A percentile compares a stretch with the other conserved stretches of the same genome.
These are phyloP conservation scores for Caretta caretta DNA, from an alignment of 2,113 vertebrate species.

Conservation along the genomic window DNA sequence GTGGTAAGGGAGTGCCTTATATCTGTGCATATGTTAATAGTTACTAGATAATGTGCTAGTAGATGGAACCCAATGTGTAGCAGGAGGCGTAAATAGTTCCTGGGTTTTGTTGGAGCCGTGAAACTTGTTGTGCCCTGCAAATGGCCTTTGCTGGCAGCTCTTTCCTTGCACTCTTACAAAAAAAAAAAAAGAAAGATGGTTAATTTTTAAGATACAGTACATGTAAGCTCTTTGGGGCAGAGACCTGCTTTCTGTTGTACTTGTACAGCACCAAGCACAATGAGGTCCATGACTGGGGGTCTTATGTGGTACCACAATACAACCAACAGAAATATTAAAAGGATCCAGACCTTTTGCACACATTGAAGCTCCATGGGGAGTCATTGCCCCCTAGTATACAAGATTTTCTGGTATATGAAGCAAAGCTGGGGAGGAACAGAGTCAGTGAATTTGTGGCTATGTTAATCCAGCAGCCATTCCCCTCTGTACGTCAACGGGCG, in stretches of 20 bases:
- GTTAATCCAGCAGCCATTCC: background rate
- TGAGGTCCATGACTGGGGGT: background rate
- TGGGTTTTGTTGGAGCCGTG: too few species aligned
- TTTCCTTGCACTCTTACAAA: background rate
- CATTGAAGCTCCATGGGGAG: background rate
- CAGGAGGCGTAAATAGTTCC: too few species aligned
- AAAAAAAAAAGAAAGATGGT: accelerated
- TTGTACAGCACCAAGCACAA: background rate
- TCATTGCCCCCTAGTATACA: background rate
- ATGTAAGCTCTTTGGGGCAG: background rate
- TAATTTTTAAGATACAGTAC: background rate
- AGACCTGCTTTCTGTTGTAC: background rate
- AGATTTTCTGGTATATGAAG: background rate
- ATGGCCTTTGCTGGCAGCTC: background rate
- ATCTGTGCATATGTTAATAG: too few species aligned
- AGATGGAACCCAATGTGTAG: conserved; percentile 40
- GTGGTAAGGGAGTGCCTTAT: too few species aligned
- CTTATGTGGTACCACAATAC: background rate
- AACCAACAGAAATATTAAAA: background rate
- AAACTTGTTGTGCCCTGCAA: conserved; percentile 12
- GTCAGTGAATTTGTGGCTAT: background rate
- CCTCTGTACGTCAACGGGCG: background rate
- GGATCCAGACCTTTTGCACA: background rate
- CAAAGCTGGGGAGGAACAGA: background rate
- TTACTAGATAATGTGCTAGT: conserved; percentile 59